These are phyloP conservation scores for Chiloscyllium punctatum DNA, from an alignment of 2,797 vertebrate species.

Conservation along the genomic window DNA sequence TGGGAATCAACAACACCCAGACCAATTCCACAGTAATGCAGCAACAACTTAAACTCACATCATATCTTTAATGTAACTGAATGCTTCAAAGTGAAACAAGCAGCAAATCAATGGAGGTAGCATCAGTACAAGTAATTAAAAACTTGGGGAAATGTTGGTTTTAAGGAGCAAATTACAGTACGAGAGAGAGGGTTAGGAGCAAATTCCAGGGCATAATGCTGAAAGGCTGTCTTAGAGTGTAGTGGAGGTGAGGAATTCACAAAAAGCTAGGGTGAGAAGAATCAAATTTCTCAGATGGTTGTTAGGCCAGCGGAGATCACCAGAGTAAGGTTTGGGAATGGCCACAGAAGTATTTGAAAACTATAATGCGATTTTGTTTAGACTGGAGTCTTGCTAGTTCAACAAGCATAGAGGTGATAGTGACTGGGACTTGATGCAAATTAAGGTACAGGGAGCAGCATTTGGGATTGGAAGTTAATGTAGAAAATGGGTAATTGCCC, in stretches of 20 bases:
- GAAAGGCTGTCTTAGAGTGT: too few relatives aligned
- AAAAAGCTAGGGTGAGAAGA: too few relatives aligned
- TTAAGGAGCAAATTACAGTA: background rate
- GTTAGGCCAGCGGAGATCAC: background rate
- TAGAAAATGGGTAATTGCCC: background rate
- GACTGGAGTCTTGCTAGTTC: background rate
- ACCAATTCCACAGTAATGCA: background rate
- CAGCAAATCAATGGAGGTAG: background rate
- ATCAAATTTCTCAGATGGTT: background rate
- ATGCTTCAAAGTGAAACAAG: background rate
- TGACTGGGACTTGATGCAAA: background rate
- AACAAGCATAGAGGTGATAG: background rate
- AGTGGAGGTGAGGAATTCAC: too few relatives aligned
- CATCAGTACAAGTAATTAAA: background rate
- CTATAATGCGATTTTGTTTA: background rate
- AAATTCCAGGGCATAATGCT: too few relatives aligned
- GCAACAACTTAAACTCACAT: background rate
- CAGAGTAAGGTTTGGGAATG: background rate
- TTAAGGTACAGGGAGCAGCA: background rate
- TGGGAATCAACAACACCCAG: background rate
- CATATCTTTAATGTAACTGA: background rate
- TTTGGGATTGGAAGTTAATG: background rate
- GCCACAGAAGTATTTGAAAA: background rate
- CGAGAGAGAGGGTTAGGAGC: background rate
- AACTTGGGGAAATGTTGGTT: background rate